Base-by-base conservation (phyloP, 2,888 invertebrate species). In the Mellilla xanthometata region DNA sequence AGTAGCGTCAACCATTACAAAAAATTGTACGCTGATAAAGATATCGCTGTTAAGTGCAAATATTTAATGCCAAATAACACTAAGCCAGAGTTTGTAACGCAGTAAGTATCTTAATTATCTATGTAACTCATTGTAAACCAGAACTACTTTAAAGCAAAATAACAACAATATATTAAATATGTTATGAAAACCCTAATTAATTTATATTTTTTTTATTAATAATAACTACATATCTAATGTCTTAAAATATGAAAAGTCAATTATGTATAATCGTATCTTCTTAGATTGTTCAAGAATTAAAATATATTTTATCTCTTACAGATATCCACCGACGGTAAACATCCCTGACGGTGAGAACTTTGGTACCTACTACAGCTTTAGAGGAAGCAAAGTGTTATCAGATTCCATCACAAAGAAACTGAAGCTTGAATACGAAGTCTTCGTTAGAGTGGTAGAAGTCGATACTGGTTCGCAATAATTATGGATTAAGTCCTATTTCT, bases 401-500 rank as follows among this genome's bases (percentile, higher is more conserved):
- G 76, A 82, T 52, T 54, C 75, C 0, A 54, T 75, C 3, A 79
- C 68, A 10, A 81, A 68, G 51, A 84, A 82, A 51, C 44, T 86
- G 23, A 87, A 84, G 56, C 61, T 88, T 42, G 79, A 88, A 49
- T 88, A 87, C 47, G 87, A 86, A 73, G 82, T 88, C 1, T 77
- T 80, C 45, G 81, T 85, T n/a, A 72, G 78, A 56, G 71, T 88
- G 3, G 79, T 85, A 0, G 84, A 86, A 40, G 71, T 55, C 12
- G 52, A 53, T 15, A 38, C 28, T 1, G 41, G 13, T 7, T 15
- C 33, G 8, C 24, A 19, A 3, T 19, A 19, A 19, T 19, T 1
- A 19, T 6, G 15, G 15, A 15, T 19, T 1, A 1, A 19, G n/a
- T n/a, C n/a, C n/a, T n/a, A n/a, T n/a, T n/a, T n/a, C n/a, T n/a